Evolutionary conservation across 2,888 invertebrate species (phyloP).

Genomic region (Polia nebulosa): DNA sequence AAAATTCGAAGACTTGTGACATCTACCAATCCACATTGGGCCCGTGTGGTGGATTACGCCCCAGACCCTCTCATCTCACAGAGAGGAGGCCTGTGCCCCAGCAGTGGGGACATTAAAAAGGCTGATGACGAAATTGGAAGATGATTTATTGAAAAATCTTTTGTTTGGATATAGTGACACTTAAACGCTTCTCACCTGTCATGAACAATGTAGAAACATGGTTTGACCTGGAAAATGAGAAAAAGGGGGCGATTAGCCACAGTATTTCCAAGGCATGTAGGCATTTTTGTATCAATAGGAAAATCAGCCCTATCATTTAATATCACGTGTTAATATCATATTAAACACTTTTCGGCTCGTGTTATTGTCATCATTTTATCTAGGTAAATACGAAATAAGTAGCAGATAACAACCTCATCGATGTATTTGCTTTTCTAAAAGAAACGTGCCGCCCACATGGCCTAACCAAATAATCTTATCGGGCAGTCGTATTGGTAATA

Average conservation of each 20-base stretch:
- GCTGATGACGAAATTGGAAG: too few relatives aligned
- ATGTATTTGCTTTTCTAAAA: constrained; percentile 56
- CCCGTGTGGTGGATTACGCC: too few relatives aligned
- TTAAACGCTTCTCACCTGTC: constrained; percentile 28
- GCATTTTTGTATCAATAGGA: too few relatives aligned
- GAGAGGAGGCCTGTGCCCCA: too few relatives aligned
- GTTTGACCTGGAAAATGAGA: constrained; percentile 24
- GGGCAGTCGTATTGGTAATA: constrained; percentile 18
- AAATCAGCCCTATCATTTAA: constrained; percentile 84
- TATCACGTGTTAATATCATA: constrained; percentile 83
- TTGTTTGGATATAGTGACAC: not conserved
- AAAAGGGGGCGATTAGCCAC: not conserved
- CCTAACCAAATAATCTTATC: constrained; percentile 73
- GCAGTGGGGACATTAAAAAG: too few relatives aligned
- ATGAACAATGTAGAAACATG: not conserved
- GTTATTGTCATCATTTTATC: constrained; percentile 82
- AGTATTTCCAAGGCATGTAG: too few relatives aligned
- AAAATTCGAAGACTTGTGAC: too few relatives aligned
- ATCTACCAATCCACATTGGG: too few relatives aligned
- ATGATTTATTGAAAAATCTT: constrained; percentile 1
- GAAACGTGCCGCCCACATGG: constrained; percentile 43
- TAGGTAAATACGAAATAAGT: constrained; percentile 38
- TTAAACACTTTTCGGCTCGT: constrained; percentile 87
- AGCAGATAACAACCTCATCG: constrained; percentile 39
- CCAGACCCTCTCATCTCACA: too few relatives aligned